Conservation (phyloP, 2,888 invertebrate species). For the Proisotoma minuta region DNA sequence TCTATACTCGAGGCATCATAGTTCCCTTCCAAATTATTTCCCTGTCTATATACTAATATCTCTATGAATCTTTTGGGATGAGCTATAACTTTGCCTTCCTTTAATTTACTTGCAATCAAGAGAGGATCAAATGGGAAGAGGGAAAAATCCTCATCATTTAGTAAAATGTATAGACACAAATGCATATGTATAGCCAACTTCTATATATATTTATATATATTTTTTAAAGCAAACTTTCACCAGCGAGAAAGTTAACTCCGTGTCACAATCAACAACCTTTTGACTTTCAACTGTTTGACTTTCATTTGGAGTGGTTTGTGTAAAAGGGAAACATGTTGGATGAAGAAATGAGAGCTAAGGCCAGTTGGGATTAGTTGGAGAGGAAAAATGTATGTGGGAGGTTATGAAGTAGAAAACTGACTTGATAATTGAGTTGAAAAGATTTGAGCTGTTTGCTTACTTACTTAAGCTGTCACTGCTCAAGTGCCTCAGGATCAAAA, state of each 20-base stretch:
- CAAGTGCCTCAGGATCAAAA: constrained; percentile 17
- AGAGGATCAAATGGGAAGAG: constrained; percentile 2
- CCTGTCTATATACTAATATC: not conserved
- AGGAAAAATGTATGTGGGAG: not conserved
- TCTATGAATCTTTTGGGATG: not conserved
- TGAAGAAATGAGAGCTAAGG: not conserved
- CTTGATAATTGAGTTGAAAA: constrained; percentile 37
- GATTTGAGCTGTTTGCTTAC: constrained; percentile 14
- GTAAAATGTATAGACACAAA: not conserved
- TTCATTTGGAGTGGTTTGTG: not conserved
- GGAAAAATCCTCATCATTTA: not conserved
- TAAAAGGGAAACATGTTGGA: not conserved
- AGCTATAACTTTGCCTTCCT: not conserved
- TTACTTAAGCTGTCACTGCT: constrained; percentile 1
- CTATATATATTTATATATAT: not conserved
- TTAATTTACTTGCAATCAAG: constrained; percentile 5
- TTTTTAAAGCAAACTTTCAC: too few species aligned
- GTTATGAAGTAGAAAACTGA: constrained; percentile 12
- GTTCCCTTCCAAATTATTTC: not conserved
- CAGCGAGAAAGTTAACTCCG: too few species aligned
- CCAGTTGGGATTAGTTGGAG: not conserved
- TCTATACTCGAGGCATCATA: constrained; percentile 30
- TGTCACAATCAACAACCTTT: too few species aligned
- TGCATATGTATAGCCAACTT: not conserved
- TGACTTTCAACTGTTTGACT: not conserved